Percentiles rank a stretch among this genome's conserved stretches.
These are phyloP conservation scores for Macrophya annulata DNA, from an alignment of 2,888 invertebrate species.

Conservation along the genomic window DNA sequence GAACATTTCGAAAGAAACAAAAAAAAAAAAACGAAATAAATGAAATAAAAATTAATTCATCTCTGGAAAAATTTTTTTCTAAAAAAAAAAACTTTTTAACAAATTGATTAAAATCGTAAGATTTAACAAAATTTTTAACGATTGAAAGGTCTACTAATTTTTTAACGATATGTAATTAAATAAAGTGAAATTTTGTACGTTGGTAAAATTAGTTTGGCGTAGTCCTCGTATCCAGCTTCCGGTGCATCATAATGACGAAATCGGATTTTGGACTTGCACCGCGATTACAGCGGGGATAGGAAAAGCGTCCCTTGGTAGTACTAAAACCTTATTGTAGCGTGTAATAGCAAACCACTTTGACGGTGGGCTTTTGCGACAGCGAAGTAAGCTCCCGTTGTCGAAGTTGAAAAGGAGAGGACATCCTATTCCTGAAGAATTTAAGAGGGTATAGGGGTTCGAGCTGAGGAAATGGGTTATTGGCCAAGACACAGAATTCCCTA, in stretches of 20 bases:
- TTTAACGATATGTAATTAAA: background rate
- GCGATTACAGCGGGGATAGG: conserved; percentile 1
- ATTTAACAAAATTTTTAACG: no score
- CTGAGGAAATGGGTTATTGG: conserved; percentile 1
- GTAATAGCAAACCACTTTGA: conserved; percentile 49
- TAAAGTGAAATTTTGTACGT: background rate
- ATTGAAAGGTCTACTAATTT: no score
- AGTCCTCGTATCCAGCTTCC: background rate
- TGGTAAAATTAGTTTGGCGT: background rate
- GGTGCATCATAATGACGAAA: background rate
- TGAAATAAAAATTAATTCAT: no score
- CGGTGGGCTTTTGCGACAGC: background rate
- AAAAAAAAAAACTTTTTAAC: no score
- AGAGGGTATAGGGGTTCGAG: conserved; percentile 13
- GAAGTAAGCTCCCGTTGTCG: background rate
- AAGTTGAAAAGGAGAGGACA: background rate
- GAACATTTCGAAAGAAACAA: no score
- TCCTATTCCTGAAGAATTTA: conserved; percentile 20
- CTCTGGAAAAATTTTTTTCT: no score
- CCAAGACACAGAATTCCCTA: background rate
- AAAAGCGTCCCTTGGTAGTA: conserved; percentile 28
- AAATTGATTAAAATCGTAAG: no score
- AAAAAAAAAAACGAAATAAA: no score
- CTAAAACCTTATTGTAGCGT: conserved; percentile 29
- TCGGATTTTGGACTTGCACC: conserved; percentile 20